Evolutionary conservation across 2,888 invertebrate genomes (phyloP), one percentile per base, ranked within the genome.

Genomic region (Cordylochernes scorpioides): DNA sequence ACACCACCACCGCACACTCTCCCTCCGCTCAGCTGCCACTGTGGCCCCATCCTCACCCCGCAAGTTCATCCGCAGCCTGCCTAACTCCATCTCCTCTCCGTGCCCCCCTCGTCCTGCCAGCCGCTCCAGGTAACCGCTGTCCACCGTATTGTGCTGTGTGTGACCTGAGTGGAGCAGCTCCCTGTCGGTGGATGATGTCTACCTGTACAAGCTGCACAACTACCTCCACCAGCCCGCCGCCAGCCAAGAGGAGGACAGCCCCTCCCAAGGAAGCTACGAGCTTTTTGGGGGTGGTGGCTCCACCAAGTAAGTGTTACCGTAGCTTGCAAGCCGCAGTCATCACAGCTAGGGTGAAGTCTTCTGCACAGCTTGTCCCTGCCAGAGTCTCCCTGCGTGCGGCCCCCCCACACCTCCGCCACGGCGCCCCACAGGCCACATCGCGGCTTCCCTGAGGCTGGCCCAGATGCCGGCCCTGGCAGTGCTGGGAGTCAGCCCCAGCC

Each of bases 391-490:
- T 19, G 21, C 9, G 9, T 30, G 9, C 9, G 15, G 14, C 24
- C 12, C 9, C 12, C 4, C 10, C 9, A 10, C 10, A 15, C 8
- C n/a, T 17, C 8, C 13, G n/a, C n/a, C n/a, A n/a, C n/a, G n/a
- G n/a, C n/a, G n/a, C n/a, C n/a, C n/a, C n/a, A n/a, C n/a, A 29
- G 39, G 41, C 34, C 46, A 48, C 39, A 61, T 69, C 42, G 68
- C 67, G 36, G 65, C 65, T 47, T 69, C 69, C 33, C 57, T 71
- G 40, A 67, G 66, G 50, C 55, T 69, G 44, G 68, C 68, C 40
- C 68, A 69, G 54, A 62, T 63, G 30, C 66, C 68, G 56, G 68
- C 68, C 34, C 67, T 70, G 62, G 68, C 68, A 36, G 49, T 54
- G 28, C 66, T 68, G 38, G 67, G 68, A 39, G 64, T 68, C 13